Conservation (phyloP, 1,140 invertebrate species). For the Wiebesia pumilae region DNA sequence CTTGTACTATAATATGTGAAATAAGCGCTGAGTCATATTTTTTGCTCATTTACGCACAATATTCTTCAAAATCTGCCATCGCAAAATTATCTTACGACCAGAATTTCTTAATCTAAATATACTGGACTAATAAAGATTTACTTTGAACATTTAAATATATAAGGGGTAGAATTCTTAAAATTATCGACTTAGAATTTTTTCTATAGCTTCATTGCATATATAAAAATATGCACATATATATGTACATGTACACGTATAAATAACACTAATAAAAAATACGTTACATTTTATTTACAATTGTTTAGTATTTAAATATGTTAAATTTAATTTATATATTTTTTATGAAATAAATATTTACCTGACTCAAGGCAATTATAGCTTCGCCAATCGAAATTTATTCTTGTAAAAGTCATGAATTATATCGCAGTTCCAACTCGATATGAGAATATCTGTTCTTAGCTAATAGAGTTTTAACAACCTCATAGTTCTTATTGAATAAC, state of each 20-base stretch:
- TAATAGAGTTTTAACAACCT: background rate
- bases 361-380: background rate
- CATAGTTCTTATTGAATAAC: background rate
- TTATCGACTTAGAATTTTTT: too few species aligned
- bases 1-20: background rate
- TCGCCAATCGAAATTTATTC: background rate
- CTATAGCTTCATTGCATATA: too few species aligned
- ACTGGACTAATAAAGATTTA: too few species aligned
- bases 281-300: background rate
- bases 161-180: too few species aligned
- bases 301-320: background rate
- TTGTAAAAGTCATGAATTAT: background rate
- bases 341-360: background rate
- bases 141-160: too few species aligned
- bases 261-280: background rate
- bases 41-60: background rate
- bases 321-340: background rate
- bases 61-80: background rate
- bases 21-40: background rate
- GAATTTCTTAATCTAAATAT: background rate
- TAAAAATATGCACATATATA: background rate
- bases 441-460: background rate
- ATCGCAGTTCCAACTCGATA: background rate
- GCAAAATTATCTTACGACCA: background rate
- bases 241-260: background rate